Base-by-base conservation (phyloP, 2,797 vertebrate genomes). In the Percopsis omiscomaycus region DNA sequence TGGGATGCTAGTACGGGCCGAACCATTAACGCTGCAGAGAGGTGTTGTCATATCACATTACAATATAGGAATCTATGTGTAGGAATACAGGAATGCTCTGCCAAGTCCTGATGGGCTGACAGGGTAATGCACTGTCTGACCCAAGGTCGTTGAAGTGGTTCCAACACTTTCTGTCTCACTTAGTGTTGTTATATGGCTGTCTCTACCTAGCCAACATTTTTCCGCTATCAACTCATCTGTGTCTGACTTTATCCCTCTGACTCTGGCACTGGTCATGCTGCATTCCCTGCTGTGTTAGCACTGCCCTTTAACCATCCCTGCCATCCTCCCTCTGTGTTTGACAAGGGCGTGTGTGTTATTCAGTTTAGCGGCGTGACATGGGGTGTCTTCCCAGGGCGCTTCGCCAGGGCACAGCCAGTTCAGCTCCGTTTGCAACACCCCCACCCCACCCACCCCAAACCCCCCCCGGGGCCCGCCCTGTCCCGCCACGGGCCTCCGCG, bases 321-420 rank as follows among this genome's bases (percentile, higher is more conserved):
- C 6, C 32, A 5, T 75, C 63, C 75, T 74, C 64, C 75, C 60
- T 5, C 49, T 32, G 55, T 64, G 66, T 79, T 69, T 75, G 59
- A 64, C 61, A 37, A 37, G 32, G 32, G 32, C 32, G 32, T 37
- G 32, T 37, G 32, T 37, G 6, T 37, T 37, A 37, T 37, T 8
- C 2, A 2, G 1, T 37, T 37, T 8, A 2, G 5, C 32, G 32
- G 32, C 55, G 81, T 85, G 88, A 88, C 85, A 91, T 79, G 51
- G 75, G 85, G 89, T 89, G 82, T 89, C 86, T 90, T 91, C 85
- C 87, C 82, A 84, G 89, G 89, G 86, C 89, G 89, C 79, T 79
- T 88, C 84, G 84, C 71, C 53, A 64, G 75, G 83, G 79, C 85
- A 76, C 74, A 74, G 75, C 45, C 29, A 69, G 82, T 86, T 85